Evolutionary conservation across 2,113 vertebrate genomes (phyloP).

Genomic region (Antigone vipio): DNA sequence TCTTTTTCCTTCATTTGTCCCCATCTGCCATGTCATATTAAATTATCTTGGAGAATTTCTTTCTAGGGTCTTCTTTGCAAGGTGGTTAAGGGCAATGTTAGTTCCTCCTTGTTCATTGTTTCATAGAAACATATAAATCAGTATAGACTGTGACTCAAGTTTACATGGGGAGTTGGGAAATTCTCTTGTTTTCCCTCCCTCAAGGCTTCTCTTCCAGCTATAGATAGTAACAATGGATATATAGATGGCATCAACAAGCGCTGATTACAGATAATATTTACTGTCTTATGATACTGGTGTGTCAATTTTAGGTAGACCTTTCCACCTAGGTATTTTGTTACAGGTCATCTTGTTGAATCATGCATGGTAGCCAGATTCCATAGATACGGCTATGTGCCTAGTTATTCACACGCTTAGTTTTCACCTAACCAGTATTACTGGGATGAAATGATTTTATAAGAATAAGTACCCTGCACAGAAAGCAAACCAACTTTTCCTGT

Average conservation of each 20-base stretch:
- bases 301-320: constrained; percentile 51
- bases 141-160: neutral
- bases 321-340: constrained; percentile 31
- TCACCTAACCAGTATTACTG: neutral
- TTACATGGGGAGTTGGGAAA: neutral
- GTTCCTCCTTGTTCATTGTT: constrained; percentile 20
- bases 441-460: neutral
- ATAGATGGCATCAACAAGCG: neutral
- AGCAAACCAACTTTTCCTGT: neutral
- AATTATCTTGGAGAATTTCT: neutral
- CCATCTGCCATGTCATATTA: neutral
- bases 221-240: neutral
- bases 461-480: neutral
- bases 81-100: constrained; percentile 12
- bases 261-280: neutral
- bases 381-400: neutral
- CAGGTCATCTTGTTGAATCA: constrained; percentile 26
- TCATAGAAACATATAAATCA: neutral
- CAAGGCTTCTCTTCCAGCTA: neutral
- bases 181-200: neutral
- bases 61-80: neutral
- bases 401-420: neutral
- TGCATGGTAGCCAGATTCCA: neutral
- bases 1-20: neutral
- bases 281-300: neutral